phyloP scores from a whole-genome alignment of 2,888 invertebrate genomes.

The Drosophila mercatorum region DNA sequence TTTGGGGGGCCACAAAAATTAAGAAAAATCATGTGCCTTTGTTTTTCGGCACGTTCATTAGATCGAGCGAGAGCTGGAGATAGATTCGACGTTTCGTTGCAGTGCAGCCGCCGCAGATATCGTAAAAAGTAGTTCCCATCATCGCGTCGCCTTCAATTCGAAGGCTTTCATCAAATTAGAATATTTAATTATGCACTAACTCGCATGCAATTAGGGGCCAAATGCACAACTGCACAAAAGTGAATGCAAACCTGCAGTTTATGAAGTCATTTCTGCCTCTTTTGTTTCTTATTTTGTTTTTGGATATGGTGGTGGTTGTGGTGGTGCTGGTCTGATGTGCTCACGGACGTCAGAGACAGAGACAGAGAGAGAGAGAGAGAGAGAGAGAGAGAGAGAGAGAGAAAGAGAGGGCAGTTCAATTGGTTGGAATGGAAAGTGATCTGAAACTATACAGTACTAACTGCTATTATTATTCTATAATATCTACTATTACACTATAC shows the following conservation, averaged over 20 bases:
- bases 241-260: conserved; percentile 34
- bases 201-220: conserved; percentile 47
- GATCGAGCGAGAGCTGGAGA: conserved; percentile 16
- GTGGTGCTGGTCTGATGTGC: conserved; percentile 1
- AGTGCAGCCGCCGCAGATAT: conserved; percentile 25
- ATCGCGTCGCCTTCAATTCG: conserved; percentile 59
- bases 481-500: no score
- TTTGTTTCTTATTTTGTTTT: not conserved
- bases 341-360: no score
- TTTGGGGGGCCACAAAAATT: conserved; percentile 5
- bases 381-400: not conserved
- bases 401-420: not conserved
- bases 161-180: conserved; percentile 66
- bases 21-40: conserved; percentile 25
- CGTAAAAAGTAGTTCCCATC: conserved; percentile 55
- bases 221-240: conserved; percentile 28
- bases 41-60: conserved; percentile 35
- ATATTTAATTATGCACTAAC: conserved; percentile 63
- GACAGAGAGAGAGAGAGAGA: not conserved
- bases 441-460: not conserved
- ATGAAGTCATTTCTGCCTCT: not conserved
- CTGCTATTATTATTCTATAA: no score
- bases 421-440: not conserved
- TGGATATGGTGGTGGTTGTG: conserved; percentile 7
- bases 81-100: conserved; percentile 33